Percentiles rank a stretch among this genome's conserved stretches.
phyloP scores from a whole-genome alignment of 2,113 vertebrate species.

The Peucedramus taeniatus region DNA sequence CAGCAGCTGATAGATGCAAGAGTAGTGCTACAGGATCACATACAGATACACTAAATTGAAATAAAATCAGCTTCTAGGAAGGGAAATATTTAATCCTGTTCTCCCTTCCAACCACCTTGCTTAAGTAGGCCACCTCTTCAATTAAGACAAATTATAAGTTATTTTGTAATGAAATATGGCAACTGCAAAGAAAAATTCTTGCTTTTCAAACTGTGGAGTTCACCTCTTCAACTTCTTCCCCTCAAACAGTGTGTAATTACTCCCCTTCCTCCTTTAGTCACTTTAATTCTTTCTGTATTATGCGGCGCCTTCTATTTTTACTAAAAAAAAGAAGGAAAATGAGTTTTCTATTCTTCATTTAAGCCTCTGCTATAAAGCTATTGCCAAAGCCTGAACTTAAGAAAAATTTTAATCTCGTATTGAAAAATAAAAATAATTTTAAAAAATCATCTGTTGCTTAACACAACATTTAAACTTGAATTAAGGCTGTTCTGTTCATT shows the following conservation, averaged over 20 bases:
- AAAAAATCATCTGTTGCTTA: background rate
- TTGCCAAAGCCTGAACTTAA: background rate
- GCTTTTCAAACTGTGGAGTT: background rate
- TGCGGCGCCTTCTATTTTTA: background rate
- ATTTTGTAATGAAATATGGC: background rate
- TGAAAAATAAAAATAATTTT: background rate
- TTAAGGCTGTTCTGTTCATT: background rate
- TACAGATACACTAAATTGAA: background rate
- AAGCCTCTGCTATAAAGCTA: background rate
- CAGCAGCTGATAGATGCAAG: rapidly evolving
- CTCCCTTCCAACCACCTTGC: background rate
- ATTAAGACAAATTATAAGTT: background rate
- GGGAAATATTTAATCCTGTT: background rate
- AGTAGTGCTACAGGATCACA: background rate
- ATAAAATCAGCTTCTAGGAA: background rate
- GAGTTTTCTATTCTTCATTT: background rate
- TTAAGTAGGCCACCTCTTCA: background rate
- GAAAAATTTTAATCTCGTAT: background rate
- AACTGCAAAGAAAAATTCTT: background rate
- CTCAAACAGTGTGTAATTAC: background rate
- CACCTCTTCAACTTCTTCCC: background rate
- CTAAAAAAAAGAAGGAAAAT: background rate
- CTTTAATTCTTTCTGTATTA: background rate
- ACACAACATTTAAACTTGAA: background rate
- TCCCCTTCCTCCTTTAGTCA: background rate